Percentiles rank a stretch among this genome's conserved stretches.
Evolutionary conservation across 2,113 vertebrate species (phyloP).

Genomic region (Ammodytes marinus): DNA sequence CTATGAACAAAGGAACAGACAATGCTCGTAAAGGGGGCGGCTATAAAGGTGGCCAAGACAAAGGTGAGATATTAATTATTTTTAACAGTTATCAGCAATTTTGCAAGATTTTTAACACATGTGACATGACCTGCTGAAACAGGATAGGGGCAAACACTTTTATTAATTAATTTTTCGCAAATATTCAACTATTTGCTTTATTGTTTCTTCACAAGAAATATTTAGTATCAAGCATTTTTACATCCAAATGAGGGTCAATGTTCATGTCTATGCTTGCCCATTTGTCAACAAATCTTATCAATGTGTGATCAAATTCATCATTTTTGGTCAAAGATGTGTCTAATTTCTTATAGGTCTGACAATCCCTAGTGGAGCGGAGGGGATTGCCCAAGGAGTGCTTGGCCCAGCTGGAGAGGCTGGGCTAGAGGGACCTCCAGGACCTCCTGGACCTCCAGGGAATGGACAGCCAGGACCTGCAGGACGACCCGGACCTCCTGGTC

Average conservation of each 20-base stretch:
- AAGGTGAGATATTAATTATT: conserved; percentile 85
- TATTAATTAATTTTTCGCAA: neutral
- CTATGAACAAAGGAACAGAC: conserved; percentile 90
- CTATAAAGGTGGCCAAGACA: conserved; percentile 82
- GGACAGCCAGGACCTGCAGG: conserved; percentile 87
- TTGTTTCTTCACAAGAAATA: neutral
- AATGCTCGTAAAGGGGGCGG: conserved; percentile 86
- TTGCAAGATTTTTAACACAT: conserved; percentile 1
- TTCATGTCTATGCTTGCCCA: neutral
- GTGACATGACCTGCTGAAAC: neutral
- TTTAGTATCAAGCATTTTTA: neutral
- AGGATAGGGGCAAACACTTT: neutral
- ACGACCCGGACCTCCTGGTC: conserved; percentile 87
- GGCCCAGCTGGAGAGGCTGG: conserved; percentile 90
- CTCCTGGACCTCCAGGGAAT: conserved; percentile 91
- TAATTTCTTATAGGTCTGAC: conserved; percentile 83
- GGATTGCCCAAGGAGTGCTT: conserved; percentile 88
- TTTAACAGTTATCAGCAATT: neutral
- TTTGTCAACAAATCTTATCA: neutral
- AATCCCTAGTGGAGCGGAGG: conserved; percentile 90
- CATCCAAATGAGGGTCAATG: neutral
- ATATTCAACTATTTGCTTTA: neutral
- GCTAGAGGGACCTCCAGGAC: conserved; percentile 83
- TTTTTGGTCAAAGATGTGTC: conserved; percentile 29
- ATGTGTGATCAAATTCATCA: neutral